Evolutionary conservation across 2,113 vertebrate species (phyloP).

Genomic region (Canis aureus): DNA sequence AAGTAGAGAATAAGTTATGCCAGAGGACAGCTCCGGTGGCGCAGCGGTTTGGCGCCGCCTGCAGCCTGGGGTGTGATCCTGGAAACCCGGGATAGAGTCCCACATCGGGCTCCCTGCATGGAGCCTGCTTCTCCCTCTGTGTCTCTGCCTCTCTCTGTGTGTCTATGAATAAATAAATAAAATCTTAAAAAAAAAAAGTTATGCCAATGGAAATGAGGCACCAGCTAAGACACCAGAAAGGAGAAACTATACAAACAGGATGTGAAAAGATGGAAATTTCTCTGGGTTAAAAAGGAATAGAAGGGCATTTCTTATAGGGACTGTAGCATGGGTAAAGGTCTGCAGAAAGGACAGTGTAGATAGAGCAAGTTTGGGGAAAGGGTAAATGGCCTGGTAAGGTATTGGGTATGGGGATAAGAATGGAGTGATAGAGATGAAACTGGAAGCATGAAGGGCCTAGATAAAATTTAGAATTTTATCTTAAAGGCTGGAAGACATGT

Average conservation of each 20-base stretch:
- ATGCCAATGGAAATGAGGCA: neutral
- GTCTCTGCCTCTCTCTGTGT: no score
- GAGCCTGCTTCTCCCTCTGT: no score
- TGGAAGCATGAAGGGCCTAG: neutral
- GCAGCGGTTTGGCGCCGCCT: no score
- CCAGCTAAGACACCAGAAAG: neutral
- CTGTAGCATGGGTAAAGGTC: neutral
- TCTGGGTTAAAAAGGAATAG: neutral
- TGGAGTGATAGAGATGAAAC: neutral
- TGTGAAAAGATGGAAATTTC: neutral
- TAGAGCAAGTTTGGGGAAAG: neutral
- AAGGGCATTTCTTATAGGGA: neutral
- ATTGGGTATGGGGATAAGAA: neutral
- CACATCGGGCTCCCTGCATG: no score
- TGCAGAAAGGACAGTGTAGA: neutral
- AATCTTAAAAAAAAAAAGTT: no score
- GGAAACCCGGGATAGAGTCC: no score
- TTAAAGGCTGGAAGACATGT: neutral
- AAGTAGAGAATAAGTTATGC: constrained; percentile 12
- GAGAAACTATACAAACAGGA: neutral
- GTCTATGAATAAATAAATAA: no score
- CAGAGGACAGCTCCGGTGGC: neutral
- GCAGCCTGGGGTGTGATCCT: no score
- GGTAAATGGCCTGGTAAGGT: neutral
- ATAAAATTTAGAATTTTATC: neutral